Base-by-base conservation (phyloP, 2,797 vertebrate genomes). In the Hydrophis major region DNA sequence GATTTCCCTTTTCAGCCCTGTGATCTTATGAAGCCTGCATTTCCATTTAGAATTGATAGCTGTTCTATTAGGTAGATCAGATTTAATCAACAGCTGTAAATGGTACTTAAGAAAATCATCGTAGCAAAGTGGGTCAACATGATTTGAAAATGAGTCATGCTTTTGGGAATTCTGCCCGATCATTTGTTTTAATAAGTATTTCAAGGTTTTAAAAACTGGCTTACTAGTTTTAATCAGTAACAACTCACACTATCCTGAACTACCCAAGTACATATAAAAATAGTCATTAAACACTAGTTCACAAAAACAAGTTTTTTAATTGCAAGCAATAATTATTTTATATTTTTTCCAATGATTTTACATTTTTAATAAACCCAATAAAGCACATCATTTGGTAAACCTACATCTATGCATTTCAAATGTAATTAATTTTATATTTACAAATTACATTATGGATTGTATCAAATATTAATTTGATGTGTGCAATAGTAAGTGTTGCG, bases 141-240 rank as follows among this genome's bases (percentile, higher is more conserved):
- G 8, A 89, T 55, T 8, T 63, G 78, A 92, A 96, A 96, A 86
- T 96, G 95, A 95, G 95, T 96, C 94, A 96, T 89, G 91, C 94
- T 90, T 95, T 93, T 94, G 94, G 92, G 94, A 96, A 95, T 94
- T 88, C 86, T 94, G 92, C 92, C 47, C 66, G 94, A 90, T 93
- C 94, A 93, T 94, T 97, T 93, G 96, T 95, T 97, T 94, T 94
- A 96, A 95, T 96, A 95, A 96, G n/a, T 74, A 83, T 12, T 83
- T 10, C 95, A 92, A 94, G 93, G 93, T 96, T 96, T 97, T 96
- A 95, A 96, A 96, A 96, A 94, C 86, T 96, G 94, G 93, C 92
- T 96, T 96, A 96, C 90, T 91, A 92, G 87, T 94, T 96, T 96
- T 96, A 96, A 96, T 96, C 95, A 93, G 93, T 90, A 93, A 8